Evolutionary conservation across 2,888 invertebrate species (phyloP), one percentile per base, ranked within the genome.

Genomic region (Sinelater perroti): DNA sequence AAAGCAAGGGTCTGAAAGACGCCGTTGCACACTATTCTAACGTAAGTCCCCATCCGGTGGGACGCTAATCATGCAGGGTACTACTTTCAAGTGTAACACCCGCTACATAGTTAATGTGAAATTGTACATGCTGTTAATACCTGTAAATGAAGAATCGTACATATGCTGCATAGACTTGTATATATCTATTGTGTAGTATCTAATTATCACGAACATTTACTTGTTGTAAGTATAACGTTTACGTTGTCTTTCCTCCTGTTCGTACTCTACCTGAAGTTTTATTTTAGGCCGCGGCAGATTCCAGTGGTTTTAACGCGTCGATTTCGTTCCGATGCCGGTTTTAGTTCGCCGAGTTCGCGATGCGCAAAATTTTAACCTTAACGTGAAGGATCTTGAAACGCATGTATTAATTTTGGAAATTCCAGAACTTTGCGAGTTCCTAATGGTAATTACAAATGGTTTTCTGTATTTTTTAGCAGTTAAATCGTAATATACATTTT

Each of bases 401-500:
- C 30, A 50, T 54, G 33, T 44, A 46, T 46, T 54, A 45, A 36
- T 54, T 56, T 42, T 45, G 26, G 10, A 38, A 57, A 42, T 45
- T 56, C 45, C 56, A 31, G 49, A 49, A 51, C 47, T 56, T 44
- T n/a, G 21, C 45, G 33, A 56, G 47, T 56, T 49, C 42, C 45
- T 50, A 56, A 35, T 44, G 10, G 18, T 47, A 54, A 14, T 52
- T 44, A 40, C 47, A 47, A 36, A 54, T 54, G 44, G 26, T 54
- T 46, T 57, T 51, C 24, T 57, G 51, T 57, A 52, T 53, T 51
- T 57, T 52, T 51, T 30, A 52, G 44, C 20, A 31, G 31, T 46
- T 51, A 45, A 51, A 45, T 51, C 33, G 17, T 30, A 44, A 51
- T 51, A 56, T 49, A 57, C 51, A 57, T 51, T 57, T 57, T 57